Conservation (phyloP, 2,113 vertebrate genomes). For the Coryphaenoides rupestris region DNA sequence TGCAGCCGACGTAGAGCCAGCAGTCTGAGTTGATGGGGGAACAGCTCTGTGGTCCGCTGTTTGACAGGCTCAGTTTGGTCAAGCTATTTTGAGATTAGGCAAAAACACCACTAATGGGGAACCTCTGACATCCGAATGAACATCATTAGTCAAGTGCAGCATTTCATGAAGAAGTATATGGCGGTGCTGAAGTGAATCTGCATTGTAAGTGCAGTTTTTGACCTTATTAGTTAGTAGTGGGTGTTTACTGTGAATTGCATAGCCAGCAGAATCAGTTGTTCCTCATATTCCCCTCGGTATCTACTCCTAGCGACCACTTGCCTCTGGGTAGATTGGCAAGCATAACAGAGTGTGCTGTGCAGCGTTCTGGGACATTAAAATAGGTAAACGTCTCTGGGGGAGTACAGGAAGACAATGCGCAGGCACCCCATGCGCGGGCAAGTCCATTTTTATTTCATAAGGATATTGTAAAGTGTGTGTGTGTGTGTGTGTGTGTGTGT, state of each 20-base stretch:
- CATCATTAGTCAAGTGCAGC: neutral
- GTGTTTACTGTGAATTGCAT: neutral
- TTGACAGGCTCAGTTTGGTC: conserved; percentile 40
- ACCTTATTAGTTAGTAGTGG: neutral
- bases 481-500: too few relatives aligned
- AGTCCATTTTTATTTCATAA: conserved; percentile 20
- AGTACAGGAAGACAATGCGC: conserved; percentile 19
- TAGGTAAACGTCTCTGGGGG: neutral
- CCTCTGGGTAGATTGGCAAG: conserved; percentile 25
- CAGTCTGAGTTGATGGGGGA: conserved; percentile 13
- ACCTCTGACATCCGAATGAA: conserved; percentile 5
- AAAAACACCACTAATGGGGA: conserved; percentile 15
- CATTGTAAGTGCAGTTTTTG: neutral
- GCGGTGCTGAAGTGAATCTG: too few relatives aligned
- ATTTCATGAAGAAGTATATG: too few relatives aligned
- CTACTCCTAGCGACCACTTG: conserved; percentile 16
- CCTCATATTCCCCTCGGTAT: conserved; percentile 15
- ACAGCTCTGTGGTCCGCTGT: conserved; percentile 26
- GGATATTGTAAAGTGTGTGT: too few relatives aligned
- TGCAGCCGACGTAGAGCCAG: conserved; percentile 29
- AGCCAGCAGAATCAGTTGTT: conserved; percentile 1
- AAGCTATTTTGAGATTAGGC: neutral
- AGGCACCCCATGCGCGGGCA: conserved; percentile 2
- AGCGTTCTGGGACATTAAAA: conserved; percentile 15
- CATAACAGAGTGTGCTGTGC: conserved; percentile 15